Conservation (phyloP, 1,140 invertebrate species). For the Zaprionus tsacasi region DNA sequence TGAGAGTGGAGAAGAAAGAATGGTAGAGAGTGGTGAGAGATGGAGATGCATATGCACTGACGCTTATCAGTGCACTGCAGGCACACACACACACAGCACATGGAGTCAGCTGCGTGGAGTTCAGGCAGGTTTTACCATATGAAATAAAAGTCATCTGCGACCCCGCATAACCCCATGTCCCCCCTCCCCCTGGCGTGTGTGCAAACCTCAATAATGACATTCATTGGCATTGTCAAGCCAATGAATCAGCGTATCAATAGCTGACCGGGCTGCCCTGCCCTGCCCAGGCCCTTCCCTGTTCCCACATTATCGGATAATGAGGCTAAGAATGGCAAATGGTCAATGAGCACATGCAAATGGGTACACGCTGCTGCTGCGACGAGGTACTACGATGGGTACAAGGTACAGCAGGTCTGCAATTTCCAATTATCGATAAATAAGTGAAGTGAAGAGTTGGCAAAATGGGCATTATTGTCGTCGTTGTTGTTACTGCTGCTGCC, state of each 20-base stretch:
- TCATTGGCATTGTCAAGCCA: slow-evolving; percentile 58
- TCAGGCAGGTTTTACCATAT: slow-evolving; percentile 34
- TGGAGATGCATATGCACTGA: slow-evolving; percentile 45
- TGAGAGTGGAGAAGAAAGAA: background rate
- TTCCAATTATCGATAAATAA: slow-evolving; percentile 80
- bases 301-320: slow-evolving; percentile 51
- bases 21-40: background rate
- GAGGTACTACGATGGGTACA: background rate
- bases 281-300: background rate
- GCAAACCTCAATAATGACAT: slow-evolving; percentile 59
- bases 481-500: slow-evolving; percentile 1
- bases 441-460: slow-evolving; percentile 66
- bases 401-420: slow-evolving; percentile 42
- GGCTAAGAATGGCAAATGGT: slow-evolving; percentile 60
- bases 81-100: slow-evolving; percentile 27
- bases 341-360: slow-evolving; percentile 39
- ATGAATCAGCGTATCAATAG: slow-evolving; percentile 60
- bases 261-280: slow-evolving; percentile 2
- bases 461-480: slow-evolving; percentile 34
- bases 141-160: slow-evolving; percentile 53
- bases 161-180: background rate
- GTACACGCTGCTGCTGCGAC: background rate
- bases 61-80: slow-evolving; percentile 72
- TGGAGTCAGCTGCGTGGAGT: background rate
- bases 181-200: slow-evolving; percentile 1